Percentiles rank a stretch among this genome's conserved stretches.
Conservation (phyloP, 2,888 invertebrate genomes). For the Chrysodeixis includens region DNA sequence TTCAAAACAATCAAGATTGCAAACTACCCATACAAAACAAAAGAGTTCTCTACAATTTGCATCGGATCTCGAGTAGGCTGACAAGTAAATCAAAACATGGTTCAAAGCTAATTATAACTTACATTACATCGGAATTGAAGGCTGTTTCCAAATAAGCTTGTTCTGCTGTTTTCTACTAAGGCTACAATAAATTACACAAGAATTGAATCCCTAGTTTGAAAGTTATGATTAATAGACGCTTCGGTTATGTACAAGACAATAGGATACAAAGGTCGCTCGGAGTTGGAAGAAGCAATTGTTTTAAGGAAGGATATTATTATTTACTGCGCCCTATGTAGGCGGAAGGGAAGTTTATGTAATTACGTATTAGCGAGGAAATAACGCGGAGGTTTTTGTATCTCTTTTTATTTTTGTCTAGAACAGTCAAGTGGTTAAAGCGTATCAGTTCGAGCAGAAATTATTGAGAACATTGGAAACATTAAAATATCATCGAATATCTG, state of each 20-base stretch:
- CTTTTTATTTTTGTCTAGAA: not conserved
- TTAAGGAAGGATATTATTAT: constrained; percentile 17
- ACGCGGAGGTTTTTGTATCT: not conserved
- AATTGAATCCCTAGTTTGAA: constrained; percentile 35
- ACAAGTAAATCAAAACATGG: too few species aligned
- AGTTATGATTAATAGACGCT: constrained; percentile 44
- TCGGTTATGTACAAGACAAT: constrained; percentile 37
- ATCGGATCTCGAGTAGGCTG: too few species aligned
- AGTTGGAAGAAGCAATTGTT: constrained; percentile 13
- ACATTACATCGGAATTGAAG: not conserved
- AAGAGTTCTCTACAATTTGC: too few species aligned
- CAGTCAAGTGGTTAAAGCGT: too few species aligned
- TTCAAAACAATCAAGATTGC: too few species aligned
- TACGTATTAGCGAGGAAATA: not conserved
- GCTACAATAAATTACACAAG: constrained; percentile 26
- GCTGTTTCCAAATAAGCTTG: not conserved
- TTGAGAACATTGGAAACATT: too few species aligned
- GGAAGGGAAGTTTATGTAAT: constrained; percentile 9
- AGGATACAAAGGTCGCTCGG: constrained; percentile 24
- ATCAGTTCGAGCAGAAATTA: too few species aligned
- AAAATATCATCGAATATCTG: too few species aligned
- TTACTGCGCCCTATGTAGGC: constrained; percentile 3
- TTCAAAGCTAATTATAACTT: too few species aligned
- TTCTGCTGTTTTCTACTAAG: not conserved
- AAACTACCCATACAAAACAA: too few species aligned